These are phyloP conservation scores for Rhinolophus ferrumequinum DNA, from an alignment of 2,113 vertebrate genomes.

Conservation along the genomic window DNA sequence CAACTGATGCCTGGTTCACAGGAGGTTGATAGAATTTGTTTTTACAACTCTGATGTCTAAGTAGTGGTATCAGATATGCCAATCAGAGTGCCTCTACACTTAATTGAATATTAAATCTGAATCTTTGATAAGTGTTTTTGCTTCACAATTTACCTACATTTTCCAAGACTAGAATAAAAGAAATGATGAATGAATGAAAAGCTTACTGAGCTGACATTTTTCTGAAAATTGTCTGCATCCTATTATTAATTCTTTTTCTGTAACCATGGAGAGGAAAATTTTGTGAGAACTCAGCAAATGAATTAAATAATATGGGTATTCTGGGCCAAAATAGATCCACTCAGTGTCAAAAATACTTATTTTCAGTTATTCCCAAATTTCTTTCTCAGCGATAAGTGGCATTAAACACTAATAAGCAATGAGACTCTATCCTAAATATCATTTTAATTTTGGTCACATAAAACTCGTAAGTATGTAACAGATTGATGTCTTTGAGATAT, in stretches of 20 bases:
- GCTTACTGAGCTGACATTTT: background rate
- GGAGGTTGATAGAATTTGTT: background rate
- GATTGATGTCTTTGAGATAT: background rate
- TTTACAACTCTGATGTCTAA: background rate
- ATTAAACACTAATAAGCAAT: background rate
- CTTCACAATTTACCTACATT: background rate
- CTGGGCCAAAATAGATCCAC: background rate
- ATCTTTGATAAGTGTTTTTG: background rate
- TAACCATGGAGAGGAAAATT: conserved; percentile 23
- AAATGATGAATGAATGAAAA: background rate
- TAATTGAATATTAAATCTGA: background rate
- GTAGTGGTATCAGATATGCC: background rate
- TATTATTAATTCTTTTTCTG: conserved; percentile 44
- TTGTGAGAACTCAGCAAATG: conserved; percentile 5
- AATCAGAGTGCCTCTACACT: background rate
- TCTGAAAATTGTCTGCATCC: conserved; percentile 5
- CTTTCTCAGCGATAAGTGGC: background rate
- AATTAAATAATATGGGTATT: background rate
- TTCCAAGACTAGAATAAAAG: background rate
- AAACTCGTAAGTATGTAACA: background rate
- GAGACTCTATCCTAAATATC: background rate
- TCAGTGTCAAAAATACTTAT: background rate
- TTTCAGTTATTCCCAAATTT: conserved; percentile 40
- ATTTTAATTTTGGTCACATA: conserved; percentile 11
- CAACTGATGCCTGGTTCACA: background rate